Conservation (phyloP, 2,888 invertebrate species). For the Steinernema carpocapsae region DNA sequence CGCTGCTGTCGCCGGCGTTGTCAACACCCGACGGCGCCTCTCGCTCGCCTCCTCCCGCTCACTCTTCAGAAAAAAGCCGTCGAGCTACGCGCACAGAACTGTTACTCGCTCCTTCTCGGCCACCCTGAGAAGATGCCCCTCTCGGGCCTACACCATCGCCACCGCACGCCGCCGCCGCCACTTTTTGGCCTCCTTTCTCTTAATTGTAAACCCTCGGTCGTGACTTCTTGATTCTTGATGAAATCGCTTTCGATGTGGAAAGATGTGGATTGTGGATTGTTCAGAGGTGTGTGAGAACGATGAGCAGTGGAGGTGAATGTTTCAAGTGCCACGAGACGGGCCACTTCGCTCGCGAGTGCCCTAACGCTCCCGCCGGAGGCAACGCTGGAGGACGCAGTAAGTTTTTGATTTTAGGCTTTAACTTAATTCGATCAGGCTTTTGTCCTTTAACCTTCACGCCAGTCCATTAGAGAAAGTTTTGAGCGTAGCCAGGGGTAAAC, state of each 20-base stretch:
- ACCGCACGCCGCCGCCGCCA: not conserved
- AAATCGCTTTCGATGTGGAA: not conserved
- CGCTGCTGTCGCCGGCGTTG: not conserved
- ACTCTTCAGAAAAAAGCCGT: too few relatives aligned
- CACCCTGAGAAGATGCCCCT: not conserved
- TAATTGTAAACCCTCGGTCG: too few relatives aligned
- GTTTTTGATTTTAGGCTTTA: not conserved
- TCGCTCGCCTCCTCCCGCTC: too few relatives aligned
- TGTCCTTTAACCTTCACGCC: too few relatives aligned
- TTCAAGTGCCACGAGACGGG: conserved; percentile 63
- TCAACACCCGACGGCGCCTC: too few relatives aligned
- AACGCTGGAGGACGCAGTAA: conserved; percentile 25
- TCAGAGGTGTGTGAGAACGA: conserved; percentile 27
- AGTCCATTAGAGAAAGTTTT: too few relatives aligned
- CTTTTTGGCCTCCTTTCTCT: too few relatives aligned
- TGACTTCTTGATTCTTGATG: too few relatives aligned
- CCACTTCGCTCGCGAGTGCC: conserved; percentile 65
- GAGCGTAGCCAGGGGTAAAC: too few relatives aligned
- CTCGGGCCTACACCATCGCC: not conserved
- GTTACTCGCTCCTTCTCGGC: too few relatives aligned
- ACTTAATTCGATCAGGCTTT: too few relatives aligned
- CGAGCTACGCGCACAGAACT: too few relatives aligned
- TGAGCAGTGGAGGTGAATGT: conserved; percentile 50
- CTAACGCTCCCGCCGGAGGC: conserved; percentile 41
- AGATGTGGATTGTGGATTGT: conserved; percentile 15